Evolutionary conservation across 2,888 invertebrate species (phyloP), one percentile per base, ranked within the genome.

Genomic region (Habrosyne pyritoides): DNA sequence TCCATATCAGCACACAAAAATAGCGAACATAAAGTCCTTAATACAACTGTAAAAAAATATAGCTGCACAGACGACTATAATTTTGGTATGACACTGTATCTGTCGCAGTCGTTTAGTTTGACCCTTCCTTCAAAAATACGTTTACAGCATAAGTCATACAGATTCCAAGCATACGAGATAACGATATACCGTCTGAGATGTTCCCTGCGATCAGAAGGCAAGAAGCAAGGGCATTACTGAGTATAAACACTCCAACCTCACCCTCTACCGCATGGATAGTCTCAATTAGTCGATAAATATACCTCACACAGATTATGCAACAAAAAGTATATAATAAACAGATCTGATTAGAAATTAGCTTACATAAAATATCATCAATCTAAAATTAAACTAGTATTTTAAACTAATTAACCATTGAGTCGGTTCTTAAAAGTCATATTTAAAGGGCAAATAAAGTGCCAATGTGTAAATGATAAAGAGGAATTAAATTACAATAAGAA

Each of bases 401-500:
- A 42, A 42, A n/a, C 12, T 12, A 36, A 36, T 36, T 6, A 33
- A n/a, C 33, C 33, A n/a, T 33, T 4, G 33, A n/a, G 33, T 10
- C n/a, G 33, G 12, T 33, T n/a, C 33, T 18, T 42, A 18, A 8
- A 42, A 42, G 8, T 12, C 2, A 8, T 8, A 42, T 18, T 18
- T 42, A 2, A 18, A 14, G 18, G 42, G 14, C 14, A 42, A 42
- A n/a, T n/a, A n/a, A 18, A n/a, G 14, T 12, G 18, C 42, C 42
- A 8, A 42, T 36, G 14, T 36, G 14, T 14, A 36, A 33, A n/a
- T 12, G 36, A 12, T 36, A 12, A 14, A n/a, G 4, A 36, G n/a
- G n/a, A 18, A 42, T 42, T 8, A 36, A n/a, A n/a, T 36, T 57
- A 61, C 55, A 61, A 59, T 60, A 55, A 28, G 36, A 47, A 58